Evolutionary conservation across 2,888 invertebrate genomes (phyloP).

Genomic region (Argyra leucocephala): DNA sequence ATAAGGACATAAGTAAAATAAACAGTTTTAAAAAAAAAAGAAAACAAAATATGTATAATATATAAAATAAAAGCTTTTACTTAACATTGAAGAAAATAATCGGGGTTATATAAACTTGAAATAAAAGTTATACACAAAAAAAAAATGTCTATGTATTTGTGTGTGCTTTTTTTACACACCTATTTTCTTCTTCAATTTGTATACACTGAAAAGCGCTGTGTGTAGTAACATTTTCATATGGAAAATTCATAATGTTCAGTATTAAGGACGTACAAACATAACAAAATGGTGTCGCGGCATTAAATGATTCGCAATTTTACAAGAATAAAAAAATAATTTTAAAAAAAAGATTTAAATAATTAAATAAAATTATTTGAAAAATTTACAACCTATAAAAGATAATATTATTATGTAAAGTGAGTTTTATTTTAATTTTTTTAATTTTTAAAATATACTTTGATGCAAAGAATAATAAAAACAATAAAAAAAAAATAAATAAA

Average conservation of each 20-base stretch:
- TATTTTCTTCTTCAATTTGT: background rate
- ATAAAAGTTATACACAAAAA: background rate
- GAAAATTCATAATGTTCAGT: background rate
- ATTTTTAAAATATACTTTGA: background rate
- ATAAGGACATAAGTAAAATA: no score
- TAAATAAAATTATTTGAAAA: background rate
- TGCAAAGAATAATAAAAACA: no score
- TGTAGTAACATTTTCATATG: background rate
- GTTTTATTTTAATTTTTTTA: background rate
- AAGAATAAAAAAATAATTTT: background rate
- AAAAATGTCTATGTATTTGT: background rate
- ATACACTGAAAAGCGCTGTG: background rate
- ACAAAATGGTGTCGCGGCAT: slow-evolving; percentile 1
- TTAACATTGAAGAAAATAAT: no score
- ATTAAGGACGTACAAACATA: background rate
- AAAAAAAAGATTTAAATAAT: background rate
- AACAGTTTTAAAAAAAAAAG: no score
- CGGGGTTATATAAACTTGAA: no score
- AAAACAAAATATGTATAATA: no score
- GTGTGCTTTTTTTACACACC: background rate
- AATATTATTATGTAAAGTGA: background rate
- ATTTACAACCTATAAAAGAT: no score
- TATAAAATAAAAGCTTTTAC: no score
- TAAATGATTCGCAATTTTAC: no score
- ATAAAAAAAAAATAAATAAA: no score